Base-by-base conservation (phyloP, 1,140 invertebrate genomes). In the Monochamus saltuarius region DNA sequence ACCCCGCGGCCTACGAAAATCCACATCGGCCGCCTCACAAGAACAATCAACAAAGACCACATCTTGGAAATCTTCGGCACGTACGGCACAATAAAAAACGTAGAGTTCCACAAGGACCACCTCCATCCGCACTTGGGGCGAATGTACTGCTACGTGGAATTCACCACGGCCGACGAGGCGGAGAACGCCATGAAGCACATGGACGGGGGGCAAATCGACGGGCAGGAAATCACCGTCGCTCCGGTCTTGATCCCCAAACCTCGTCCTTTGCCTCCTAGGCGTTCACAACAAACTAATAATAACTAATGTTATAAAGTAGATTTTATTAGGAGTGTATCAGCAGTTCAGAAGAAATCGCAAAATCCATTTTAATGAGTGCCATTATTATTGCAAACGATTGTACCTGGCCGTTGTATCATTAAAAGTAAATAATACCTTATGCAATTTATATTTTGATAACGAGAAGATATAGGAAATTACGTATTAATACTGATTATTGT, bases 161-260 rank as follows among this genome's bases (percentile, higher is more conserved):
- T 91, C 79, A 89, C 88, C 65, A 96, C 87, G 58, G 80, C 93
- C 1, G 95, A 98, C 70, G 95, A 98, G 78, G 96, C 96, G 35
- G 95, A 98, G 78, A 96, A 96, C 80, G 97, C 97, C 0, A 94
- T 98, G 87, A 98, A 98, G 78, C 94, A 98, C 70, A 99, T 99
- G 97, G 95, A 99, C 81, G 97, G 97, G 77, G 97, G 89, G 35
- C 89, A 91, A 79, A 89, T 92, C 66, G 89, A 91, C 81, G 95
- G 95, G 13, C 94, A 97, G 76, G 95, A 97, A 81, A 92, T 98
- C 43, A 95, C 92, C 17, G 94, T 92, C 36, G 92, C 93, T 39
- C 92, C 94, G 17, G 92, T 97, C 42, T 80, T 95, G 63, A 79
- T 92, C 52, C 91, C 88, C 35, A 87, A 90, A 67, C 83, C 84